These are phyloP conservation scores for Osmerus eperlanus DNA, from an alignment of 2,113 vertebrate genomes.

Conservation along the genomic window DNA sequence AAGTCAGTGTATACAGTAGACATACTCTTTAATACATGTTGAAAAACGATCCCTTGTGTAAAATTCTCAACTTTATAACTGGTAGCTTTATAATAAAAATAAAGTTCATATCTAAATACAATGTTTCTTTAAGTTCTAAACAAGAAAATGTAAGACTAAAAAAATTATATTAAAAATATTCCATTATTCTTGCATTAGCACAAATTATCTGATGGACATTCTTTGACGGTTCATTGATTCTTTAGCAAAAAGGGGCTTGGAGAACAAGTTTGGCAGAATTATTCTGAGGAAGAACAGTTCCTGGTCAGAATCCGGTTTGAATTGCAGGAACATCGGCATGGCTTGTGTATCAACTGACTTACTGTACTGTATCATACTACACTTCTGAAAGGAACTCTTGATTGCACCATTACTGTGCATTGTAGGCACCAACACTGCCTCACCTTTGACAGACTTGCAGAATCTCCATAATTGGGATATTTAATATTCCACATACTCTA, in stretches of 20 bases:
- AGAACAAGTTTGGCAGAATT: neutral
- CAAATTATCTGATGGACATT: neutral
- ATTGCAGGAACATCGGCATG: conserved; percentile 20
- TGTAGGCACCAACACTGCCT: neutral
- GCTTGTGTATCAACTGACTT: neutral
- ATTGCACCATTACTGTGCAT: too few species aligned
- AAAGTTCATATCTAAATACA: too few species aligned
- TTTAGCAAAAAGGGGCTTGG: neutral
- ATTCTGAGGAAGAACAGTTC: conserved; percentile 30
- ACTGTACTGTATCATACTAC: neutral
- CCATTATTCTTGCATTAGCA: neutral
- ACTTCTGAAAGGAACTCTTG: too few species aligned
- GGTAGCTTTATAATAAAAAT: too few species aligned
- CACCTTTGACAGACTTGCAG: neutral
- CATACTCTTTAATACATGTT: too few species aligned
- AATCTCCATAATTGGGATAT: neutral
- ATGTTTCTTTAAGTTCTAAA: too few species aligned
- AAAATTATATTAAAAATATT: too few species aligned
- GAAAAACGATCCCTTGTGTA: too few species aligned
- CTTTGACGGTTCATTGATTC: neutral
- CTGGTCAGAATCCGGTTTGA: conserved; percentile 49
- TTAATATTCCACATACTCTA: neutral
- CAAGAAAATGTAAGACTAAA: too few species aligned
- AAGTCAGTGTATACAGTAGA: too few species aligned
- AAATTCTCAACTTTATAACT: too few species aligned